A percentile compares a stretch with the other conserved stretches of the same genome.
phyloP scores from a whole-genome alignment of 2,888 invertebrate species.

The Drosophila eohydei region DNA sequence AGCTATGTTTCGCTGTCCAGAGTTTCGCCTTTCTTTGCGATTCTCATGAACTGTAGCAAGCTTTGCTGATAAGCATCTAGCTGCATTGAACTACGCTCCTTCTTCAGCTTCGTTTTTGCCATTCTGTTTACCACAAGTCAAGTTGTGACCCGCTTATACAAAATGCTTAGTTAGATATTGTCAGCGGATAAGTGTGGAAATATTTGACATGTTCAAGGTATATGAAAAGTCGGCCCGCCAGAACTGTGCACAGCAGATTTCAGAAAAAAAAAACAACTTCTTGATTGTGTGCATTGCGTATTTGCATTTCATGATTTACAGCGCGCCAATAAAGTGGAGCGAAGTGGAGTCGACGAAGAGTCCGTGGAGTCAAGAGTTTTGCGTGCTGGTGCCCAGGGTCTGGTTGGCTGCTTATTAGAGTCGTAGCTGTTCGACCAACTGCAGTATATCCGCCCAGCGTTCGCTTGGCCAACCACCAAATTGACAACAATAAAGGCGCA shows the following conservation, averaged over 20 bases:
- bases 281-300: constrained; percentile 9
- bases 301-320: constrained; percentile 19
- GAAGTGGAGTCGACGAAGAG: background rate
- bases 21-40: background rate
- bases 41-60: background rate
- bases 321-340: background rate
- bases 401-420: constrained; percentile 23
- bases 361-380: background rate
- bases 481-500: constrained; percentile 69
- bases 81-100: background rate
- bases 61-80: too few relatives aligned
- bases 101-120: background rate
- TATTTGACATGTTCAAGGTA: constrained; percentile 7
- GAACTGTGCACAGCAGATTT: background rate
- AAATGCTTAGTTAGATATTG: background rate
- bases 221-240: background rate
- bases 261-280: background rate
- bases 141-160: background rate
- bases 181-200: background rate
- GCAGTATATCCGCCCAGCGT: constrained; percentile 5
- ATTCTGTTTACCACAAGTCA: background rate
- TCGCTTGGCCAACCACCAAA: constrained; percentile 46
- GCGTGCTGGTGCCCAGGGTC: constrained; percentile 10
- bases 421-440: background rate
- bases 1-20: too few relatives aligned